Percentiles rank a stretch among this genome's conserved stretches.
Evolutionary conservation across 2,888 invertebrate species (phyloP).

Genomic region (Terebella lapidaria): DNA sequence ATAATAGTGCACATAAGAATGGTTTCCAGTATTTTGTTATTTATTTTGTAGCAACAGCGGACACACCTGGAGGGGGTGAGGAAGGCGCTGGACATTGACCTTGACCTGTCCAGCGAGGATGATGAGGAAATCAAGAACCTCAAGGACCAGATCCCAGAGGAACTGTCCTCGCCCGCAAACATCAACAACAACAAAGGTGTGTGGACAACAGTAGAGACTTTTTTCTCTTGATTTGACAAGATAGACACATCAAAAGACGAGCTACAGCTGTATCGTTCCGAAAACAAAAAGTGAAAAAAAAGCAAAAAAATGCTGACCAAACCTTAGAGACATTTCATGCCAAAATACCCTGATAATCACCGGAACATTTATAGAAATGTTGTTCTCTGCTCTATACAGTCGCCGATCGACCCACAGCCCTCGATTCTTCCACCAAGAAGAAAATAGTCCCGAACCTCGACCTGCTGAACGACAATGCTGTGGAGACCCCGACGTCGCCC

Average conservation of each 20-base stretch:
- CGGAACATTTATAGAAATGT: neutral
- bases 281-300: no score
- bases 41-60: neutral
- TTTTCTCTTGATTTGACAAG: no score
- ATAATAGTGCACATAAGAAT: no score
- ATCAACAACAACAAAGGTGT: neutral
- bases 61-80: neutral
- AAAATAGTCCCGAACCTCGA: conserved; percentile 17
- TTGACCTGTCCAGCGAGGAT: conserved; percentile 2
- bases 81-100: conserved; percentile 1
- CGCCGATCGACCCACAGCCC: conserved; percentile 8
- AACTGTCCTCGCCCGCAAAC: neutral
- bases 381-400: neutral
- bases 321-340: no score
- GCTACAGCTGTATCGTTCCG: no score
- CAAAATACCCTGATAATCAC: no score
- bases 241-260: no score
- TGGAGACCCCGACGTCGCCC: neutral
- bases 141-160: neutral
- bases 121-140: neutral
- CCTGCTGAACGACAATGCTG: conserved; percentile 7
- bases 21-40: neutral
- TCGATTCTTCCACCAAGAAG: conserved; percentile 15
- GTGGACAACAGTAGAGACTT: no score
- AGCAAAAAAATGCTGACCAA: no score